phyloP scores from a whole-genome alignment of 2,113 vertebrate genomes.

The Lophotis ruficrista region DNA sequence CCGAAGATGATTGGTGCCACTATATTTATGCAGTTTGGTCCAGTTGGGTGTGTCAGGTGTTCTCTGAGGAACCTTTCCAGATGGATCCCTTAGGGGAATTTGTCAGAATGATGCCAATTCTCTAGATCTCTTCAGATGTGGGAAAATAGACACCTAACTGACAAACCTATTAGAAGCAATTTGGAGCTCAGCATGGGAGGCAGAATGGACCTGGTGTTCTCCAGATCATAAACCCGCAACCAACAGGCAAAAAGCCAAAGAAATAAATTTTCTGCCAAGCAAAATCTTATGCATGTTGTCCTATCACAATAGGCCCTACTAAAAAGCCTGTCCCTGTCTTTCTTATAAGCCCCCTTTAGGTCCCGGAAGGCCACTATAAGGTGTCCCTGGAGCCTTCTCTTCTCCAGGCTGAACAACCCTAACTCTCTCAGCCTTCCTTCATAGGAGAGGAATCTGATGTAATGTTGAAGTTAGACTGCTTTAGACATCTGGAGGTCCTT shows the following conservation, averaged over 20 bases:
- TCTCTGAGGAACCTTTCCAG: neutral
- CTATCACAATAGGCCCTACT: too few relatives aligned
- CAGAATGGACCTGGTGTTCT: neutral
- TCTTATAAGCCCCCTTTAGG: too few relatives aligned
- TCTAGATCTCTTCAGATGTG: neutral
- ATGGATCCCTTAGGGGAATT: neutral
- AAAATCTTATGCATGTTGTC: neutral
- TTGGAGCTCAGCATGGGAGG: neutral
- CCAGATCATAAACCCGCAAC: neutral
- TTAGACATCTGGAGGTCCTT: neutral
- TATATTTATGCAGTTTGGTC: neutral
- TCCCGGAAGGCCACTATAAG: too few relatives aligned
- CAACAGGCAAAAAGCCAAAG: neutral
- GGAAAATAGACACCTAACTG: neutral
- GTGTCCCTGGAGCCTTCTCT: too few relatives aligned
- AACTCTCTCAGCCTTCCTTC: too few relatives aligned
- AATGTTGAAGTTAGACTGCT: neutral
- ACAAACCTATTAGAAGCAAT: neutral
- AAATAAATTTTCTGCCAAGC: neutral
- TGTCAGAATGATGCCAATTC: neutral
- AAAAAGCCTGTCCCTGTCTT: too few relatives aligned
- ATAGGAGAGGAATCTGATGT: neutral
- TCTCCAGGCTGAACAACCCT: too few relatives aligned
- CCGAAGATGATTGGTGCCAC: neutral
- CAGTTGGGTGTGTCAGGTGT: neutral